Base-by-base conservation (phyloP, 2,888 invertebrate genomes). In the Dinocampus coccinellae region DNA sequence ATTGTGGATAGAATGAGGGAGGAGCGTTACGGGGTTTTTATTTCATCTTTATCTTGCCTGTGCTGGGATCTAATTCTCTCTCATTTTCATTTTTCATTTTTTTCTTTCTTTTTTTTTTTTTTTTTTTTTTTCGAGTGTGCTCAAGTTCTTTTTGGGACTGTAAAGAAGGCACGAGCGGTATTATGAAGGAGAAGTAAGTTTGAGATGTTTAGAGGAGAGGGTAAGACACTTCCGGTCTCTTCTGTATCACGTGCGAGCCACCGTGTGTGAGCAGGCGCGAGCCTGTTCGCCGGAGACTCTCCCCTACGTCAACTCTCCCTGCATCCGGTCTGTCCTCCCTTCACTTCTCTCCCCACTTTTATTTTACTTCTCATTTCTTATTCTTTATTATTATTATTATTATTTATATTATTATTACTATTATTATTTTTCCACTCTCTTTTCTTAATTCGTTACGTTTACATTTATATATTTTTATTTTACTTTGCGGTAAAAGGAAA, bases 241-340 rank as follows among this genome's bases (percentile, higher is more conserved):
- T 85, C 82, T 83, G 85, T 85, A 86, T 87, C 87, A 86, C 87
- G 87, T 87, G 86, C 87, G 86, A 85, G 85, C 84, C 82, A 84
- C 83, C 83, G 84, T 84, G 83, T 83, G 80, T 80, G 82, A 80
- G 82, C 82, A 81, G 81, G 42, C 42, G 42, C 42, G 42, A 47
- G 42, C 42, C 16, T 16, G 42, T 47, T 47, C 82, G 78, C n/a
- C n/a, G n/a, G n/a, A n/a, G 76, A 77, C 76, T 82, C 82, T 80
- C 76, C 78, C 81, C 82, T 83, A 77, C 75, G 76, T 75, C 80
- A 80, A 80, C 79, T 81, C 73, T 76, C 76, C 66, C 73, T 71
- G 73, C 60, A 72, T 71, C 73, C 75, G 74, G 70, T 75, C 71
- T 74, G 72, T 29, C 69, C 39, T 39, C 68, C 64, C 61, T 76